Evolutionary conservation across 1,140 invertebrate genomes (phyloP), one percentile per base, ranked within the genome.

Genomic region (Psix sp.): DNA sequence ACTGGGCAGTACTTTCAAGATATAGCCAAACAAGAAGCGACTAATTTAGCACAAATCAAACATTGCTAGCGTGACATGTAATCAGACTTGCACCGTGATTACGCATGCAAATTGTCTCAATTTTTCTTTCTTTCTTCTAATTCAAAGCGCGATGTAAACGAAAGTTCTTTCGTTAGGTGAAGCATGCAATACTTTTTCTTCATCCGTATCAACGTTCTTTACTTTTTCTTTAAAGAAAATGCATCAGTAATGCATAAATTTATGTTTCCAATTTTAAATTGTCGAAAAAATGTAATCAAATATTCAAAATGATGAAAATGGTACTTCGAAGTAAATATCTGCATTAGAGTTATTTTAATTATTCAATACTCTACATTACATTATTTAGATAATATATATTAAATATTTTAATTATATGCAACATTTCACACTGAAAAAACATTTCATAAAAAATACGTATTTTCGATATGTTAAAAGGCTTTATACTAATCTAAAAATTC

Each of bases 121-220:
- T 62, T 57, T 43, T 40, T 43, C 14, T 45, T 45, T 36, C 31
- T 31, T 60, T 48, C 36, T 42, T 62, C 31, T 40, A 60, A 54
- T 54, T 42, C 40, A n/a, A 52, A 15, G 54, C 51, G 14, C 36
- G 10, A n/a, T 11, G 46, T 20, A 48, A 60, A 56, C 66, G 66
- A 70, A 70, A 70, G 66, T 70, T 70, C 40, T 60, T 70, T 60
- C 54, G 40, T 49, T 52, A 56, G 48, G 11, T 20, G 0, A 35
- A 49, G 49, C 49, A 70, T 56, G 43, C 56, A 18, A 62, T 24
- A 70, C 42, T 60, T 46, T 67, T 68, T 52, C 38, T 54, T 40
- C 14, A 14, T 36, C 2, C 14, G 1, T 20, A 18, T 49, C 11
- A 18, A 45, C 40, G 11, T 38, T 59, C 45, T 60, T 33, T 13